Percentiles rank a stretch among this genome's conserved stretches.
phyloP scores from a whole-genome alignment of 1,140 invertebrate genomes.

The Augochlora pura region DNA sequence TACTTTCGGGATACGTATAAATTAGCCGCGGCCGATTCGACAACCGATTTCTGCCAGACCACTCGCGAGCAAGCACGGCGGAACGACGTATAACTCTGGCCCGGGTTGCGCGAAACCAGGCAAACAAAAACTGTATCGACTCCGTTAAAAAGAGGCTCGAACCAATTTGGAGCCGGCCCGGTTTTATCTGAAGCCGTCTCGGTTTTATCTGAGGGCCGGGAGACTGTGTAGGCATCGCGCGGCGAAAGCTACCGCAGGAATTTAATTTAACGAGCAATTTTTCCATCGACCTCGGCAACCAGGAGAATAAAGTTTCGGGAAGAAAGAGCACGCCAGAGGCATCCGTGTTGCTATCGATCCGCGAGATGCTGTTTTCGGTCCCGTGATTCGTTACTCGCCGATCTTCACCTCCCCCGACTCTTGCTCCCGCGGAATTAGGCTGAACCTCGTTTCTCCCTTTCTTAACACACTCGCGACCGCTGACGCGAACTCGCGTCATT shows the following conservation, averaged over 20 bases:
- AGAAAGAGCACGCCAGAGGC: conserved; percentile 25
- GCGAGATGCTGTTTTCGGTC: background rate
- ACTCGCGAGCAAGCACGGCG: background rate
- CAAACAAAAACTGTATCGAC: conserved; percentile 11
- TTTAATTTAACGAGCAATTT: conserved; percentile 43
- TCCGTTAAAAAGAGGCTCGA: background rate
- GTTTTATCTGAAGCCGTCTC: conserved; percentile 24
- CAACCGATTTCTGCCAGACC: background rate
- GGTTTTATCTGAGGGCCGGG: too few relatives aligned
- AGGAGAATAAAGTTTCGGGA: conserved; percentile 37
- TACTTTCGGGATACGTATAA: background rate
- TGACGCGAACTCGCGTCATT: too few relatives aligned
- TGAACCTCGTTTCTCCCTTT: background rate
- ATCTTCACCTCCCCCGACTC: background rate
- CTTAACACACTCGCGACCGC: too few relatives aligned
- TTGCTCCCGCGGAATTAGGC: background rate
- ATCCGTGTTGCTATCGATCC: conserved; percentile 27
- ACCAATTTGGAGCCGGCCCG: conserved; percentile 18
- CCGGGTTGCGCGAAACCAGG: too few relatives aligned
- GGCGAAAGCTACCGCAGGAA: conserved; percentile 21
- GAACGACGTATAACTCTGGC: background rate
- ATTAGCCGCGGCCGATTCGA: background rate
- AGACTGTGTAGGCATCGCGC: conserved; percentile 22
- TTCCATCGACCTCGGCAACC: conserved; percentile 26
- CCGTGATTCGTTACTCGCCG: background rate